These are phyloP conservation scores for Microtus oregoni DNA, from an alignment of 2,113 vertebrate genomes.

Conservation along the genomic window DNA sequence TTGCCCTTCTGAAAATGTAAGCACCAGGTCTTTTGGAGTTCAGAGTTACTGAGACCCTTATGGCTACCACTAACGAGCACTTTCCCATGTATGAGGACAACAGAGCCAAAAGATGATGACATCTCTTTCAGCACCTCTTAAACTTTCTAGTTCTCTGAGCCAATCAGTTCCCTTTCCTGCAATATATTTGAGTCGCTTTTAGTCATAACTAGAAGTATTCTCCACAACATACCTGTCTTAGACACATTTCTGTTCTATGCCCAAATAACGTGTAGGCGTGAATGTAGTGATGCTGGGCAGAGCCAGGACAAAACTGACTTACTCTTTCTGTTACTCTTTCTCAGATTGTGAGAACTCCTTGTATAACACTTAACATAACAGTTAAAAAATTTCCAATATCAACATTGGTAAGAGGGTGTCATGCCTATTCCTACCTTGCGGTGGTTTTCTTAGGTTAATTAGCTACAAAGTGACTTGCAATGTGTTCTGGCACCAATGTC, in stretches of 20 bases:
- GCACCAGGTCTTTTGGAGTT: neutral
- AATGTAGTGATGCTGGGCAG: neutral
- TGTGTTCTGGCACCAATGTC: neutral
- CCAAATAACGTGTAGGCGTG: neutral
- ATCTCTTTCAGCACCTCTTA: neutral
- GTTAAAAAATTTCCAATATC: neutral
- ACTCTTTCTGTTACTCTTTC: neutral
- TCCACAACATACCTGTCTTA: neutral
- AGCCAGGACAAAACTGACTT: neutral
- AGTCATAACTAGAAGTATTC: neutral
- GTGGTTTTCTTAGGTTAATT: neutral
- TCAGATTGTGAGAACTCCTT: neutral
- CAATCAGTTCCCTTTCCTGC: neutral
- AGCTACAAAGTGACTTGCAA: neutral
- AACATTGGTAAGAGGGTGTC: neutral
- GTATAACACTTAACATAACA: neutral
- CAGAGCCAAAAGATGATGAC: neutral
- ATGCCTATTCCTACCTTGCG: neutral
- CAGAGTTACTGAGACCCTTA: neutral
- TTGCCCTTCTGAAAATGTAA: neutral
- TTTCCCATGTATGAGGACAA: neutral
- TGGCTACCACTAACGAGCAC: neutral
- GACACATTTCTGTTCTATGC: neutral
- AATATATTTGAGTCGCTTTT: neutral
- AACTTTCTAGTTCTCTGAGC: neutral